Percentiles rank a stretch among this genome's conserved stretches.
These are phyloP conservation scores for Hydrotaea cyrtoneurina DNA, from an alignment of 2,888 invertebrate species.

Conservation along the genomic window DNA sequence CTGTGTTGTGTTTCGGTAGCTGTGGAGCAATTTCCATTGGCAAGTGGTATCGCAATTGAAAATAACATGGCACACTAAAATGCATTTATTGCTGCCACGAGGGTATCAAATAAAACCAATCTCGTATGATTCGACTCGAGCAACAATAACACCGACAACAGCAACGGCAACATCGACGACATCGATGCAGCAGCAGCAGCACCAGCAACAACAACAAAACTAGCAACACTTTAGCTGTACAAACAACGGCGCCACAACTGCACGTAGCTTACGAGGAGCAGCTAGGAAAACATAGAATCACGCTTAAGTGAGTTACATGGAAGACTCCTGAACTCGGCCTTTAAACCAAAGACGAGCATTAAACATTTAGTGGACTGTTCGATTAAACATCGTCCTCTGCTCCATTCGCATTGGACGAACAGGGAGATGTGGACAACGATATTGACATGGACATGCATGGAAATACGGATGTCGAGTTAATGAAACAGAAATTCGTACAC, in stretches of 20 bases:
- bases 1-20: neutral
- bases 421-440: neutral
- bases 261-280: neutral
- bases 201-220: neutral
- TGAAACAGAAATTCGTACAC: too few relatives aligned
- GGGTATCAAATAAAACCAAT: conserved; percentile 64
- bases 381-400: neutral
- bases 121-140: conserved; percentile 9
- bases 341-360: neutral
- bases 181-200: neutral
- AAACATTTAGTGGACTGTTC: neutral
- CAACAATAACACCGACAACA: neutral
- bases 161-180: too few relatives aligned
- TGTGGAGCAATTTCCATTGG: conserved; percentile 52
- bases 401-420: neutral
- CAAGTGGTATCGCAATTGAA: conserved; percentile 68
- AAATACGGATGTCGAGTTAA: too few relatives aligned
- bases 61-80: conserved; percentile 74
- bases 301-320: neutral
- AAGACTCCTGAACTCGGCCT: neutral
- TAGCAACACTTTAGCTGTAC: neutral
- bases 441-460: too few relatives aligned
- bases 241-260: neutral
- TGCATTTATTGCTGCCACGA: conserved; percentile 72
- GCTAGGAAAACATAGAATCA: neutral